These are phyloP conservation scores for Zhuqinia jingwanae DNA, from an alignment of 2,888 invertebrate genomes.

Conservation along the genomic window DNA sequence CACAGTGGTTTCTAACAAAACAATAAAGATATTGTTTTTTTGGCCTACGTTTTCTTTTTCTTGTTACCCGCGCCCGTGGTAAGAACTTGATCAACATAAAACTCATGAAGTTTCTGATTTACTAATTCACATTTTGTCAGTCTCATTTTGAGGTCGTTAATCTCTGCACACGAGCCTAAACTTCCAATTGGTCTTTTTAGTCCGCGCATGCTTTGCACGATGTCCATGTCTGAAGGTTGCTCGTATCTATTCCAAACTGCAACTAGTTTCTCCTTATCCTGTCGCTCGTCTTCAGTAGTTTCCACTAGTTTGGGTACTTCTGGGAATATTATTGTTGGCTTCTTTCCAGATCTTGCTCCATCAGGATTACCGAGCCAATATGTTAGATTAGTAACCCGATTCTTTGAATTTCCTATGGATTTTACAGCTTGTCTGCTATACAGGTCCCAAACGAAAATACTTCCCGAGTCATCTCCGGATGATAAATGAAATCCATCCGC, in stretches of 20 bases:
- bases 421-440: constrained; percentile 88
- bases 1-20: constrained; percentile 23
- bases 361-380: constrained; percentile 85
- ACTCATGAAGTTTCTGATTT: constrained; percentile 76
- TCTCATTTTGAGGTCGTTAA: constrained; percentile 76
- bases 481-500: constrained; percentile 87
- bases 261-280: constrained; percentile 81
- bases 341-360: constrained; percentile 78
- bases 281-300: constrained; percentile 83
- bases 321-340: constrained; percentile 81
- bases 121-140: constrained; percentile 75
- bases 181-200: constrained; percentile 56
- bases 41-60: constrained; percentile 62
- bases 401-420: constrained; percentile 84
- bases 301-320: constrained; percentile 85
- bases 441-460: constrained; percentile 91
- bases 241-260: constrained; percentile 76
- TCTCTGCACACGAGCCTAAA: constrained; percentile 70
- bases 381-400: constrained; percentile 87
- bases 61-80: constrained; percentile 41
- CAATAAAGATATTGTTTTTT: constrained; percentile 7
- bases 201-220: constrained; percentile 36
- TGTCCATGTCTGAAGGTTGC: constrained; percentile 60
- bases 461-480: constrained; percentile 89
- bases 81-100: constrained; percentile 75